A percentile compares a stretch with the other conserved stretches of the same genome.
phyloP scores from a whole-genome alignment of 2,888 invertebrate genomes.

The Psococerastis gibbosa region DNA sequence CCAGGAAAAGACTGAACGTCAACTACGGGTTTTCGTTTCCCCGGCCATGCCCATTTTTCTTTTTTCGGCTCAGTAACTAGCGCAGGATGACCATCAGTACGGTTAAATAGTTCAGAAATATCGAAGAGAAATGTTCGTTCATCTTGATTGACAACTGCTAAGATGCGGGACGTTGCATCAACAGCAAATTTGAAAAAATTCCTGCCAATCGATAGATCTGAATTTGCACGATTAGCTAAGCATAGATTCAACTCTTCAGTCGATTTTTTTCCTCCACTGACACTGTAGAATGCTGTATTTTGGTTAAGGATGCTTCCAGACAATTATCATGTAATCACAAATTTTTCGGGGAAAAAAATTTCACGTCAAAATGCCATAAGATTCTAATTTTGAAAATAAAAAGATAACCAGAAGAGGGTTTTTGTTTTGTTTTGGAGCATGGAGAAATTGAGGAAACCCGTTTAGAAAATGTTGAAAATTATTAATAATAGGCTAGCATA shows the following conservation, averaged over 20 bases:
- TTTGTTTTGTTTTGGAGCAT: no score
- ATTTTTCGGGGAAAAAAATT: no score
- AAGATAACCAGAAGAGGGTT: no score
- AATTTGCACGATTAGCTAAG: slow-evolving; percentile 2
- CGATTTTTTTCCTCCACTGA: slow-evolving; percentile 6
- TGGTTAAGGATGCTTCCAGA: no score
- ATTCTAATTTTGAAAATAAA: no score
- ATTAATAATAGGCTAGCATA: no score
- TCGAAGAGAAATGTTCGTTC: slow-evolving; percentile 1
- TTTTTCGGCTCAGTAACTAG: background rate
- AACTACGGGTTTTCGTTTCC: background rate
- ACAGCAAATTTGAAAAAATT: background rate
- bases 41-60: slow-evolving; percentile 6
- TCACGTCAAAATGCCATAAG: no score
- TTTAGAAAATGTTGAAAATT: no score
- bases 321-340: no score
- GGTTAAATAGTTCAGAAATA: background rate
- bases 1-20: background rate
- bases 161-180: background rate
- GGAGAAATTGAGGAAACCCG: no score
- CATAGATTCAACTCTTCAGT: slow-evolving; percentile 13
- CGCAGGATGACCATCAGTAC: background rate
- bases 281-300: no score
- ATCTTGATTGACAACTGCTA: slow-evolving; percentile 7
- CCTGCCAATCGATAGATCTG: background rate